phyloP scores from a whole-genome alignment of 2,888 invertebrate genomes.

The Lasioglossum lativentre region DNA sequence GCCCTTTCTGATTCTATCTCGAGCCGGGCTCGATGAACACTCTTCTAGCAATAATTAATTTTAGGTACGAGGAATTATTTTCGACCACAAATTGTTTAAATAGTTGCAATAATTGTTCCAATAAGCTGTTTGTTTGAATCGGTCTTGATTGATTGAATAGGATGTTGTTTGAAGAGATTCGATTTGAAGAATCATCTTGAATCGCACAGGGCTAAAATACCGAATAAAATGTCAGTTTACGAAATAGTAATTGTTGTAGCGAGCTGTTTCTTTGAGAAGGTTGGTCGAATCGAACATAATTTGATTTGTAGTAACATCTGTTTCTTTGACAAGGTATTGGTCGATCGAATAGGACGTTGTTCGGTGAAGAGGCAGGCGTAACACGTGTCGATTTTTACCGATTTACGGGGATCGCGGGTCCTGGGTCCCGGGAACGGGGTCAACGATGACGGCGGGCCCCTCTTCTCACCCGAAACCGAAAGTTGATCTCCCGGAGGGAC shows the following conservation, averaged over 20 bases:
- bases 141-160: too few species aligned
- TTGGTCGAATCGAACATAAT: not conserved
- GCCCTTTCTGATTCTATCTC: not conserved
- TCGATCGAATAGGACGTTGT: too few species aligned
- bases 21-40: not conserved
- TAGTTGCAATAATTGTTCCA: too few species aligned
- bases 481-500: conserved; percentile 61
- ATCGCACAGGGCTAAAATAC: too few species aligned
- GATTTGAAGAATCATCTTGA: too few species aligned
- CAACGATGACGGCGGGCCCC: conserved; percentile 49
- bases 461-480: conserved; percentile 67
- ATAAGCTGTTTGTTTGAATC: too few species aligned
- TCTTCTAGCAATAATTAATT: not conserved
- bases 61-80: not conserved
- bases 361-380: not conserved
- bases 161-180: too few species aligned
- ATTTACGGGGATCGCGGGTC: conserved; percentile 36
- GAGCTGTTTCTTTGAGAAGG: not conserved
- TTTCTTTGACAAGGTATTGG: not conserved
- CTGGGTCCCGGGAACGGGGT: conserved; percentile 56
- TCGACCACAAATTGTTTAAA: not conserved
- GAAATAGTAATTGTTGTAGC: not conserved
- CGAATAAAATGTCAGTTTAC: not conserved
- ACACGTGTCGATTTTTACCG: conserved; percentile 58
- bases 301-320: not conserved